Evolutionary conservation across 2,888 invertebrate genomes (phyloP), one percentile per base, ranked within the genome.

Genomic region (Hyles lineata): DNA sequence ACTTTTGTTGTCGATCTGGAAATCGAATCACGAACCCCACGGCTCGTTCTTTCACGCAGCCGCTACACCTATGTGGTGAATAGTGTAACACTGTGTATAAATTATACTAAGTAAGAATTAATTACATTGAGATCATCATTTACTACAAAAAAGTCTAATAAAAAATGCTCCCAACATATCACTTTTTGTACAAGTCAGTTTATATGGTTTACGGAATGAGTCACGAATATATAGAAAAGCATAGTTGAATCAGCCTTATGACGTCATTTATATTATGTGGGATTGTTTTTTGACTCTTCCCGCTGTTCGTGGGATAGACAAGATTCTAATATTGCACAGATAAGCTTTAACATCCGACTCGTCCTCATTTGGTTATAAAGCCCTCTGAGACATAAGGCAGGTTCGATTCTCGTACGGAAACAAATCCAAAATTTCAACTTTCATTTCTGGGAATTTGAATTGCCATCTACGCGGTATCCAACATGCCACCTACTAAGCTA

Each of bases 201-300:
- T 19, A 21, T 43, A 17, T 60, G 35, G 21, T 43, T 43, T 43
- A 35, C 11, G n/a, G 5, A 11, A 21, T 67, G 67, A 67, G 23
- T 67, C 67, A 67, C 23, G 15, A 50, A 67, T 50, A n/a, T 32
- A 62, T 35, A 62, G 62, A 62, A 62, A 62, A 62, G 32, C n/a
- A 43, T n/a, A 6, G 15, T 50, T 67, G 43, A 21, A 50, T 50
- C 43, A 67, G 6, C 23, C 43, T 43, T 23, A 23, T 67, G 67
- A 67, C 67, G 23, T 67, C 67, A 63, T 23, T 4, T 21, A 43
- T 35, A 5, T 23, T 7, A 67, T 67, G 23, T 67, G 43, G 43
- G 43, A 67, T 67, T 23, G 35, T 11, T 35, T 29, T 32, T 5
- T 1, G 0, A 4, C n/a, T n/a, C 0, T n/a, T 55, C n/a, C 2